Conservation (phyloP, 1,140 invertebrate genomes). For the Zaprionus inermis region DNA sequence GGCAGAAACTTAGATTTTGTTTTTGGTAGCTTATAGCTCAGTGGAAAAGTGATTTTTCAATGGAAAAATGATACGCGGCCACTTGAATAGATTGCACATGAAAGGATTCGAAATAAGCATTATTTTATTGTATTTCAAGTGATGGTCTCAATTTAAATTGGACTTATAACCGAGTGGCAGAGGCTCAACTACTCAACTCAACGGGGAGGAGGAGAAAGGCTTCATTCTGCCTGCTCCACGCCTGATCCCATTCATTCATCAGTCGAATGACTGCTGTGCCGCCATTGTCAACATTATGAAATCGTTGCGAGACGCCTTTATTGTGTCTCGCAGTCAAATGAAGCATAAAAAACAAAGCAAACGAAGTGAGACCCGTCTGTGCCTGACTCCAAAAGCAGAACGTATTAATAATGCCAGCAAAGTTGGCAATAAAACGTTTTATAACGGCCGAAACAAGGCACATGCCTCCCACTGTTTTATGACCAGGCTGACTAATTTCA, state of each 20-base stretch:
- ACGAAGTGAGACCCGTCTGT: conserved; percentile 18
- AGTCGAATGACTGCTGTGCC: conserved; percentile 19
- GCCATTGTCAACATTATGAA: conserved; percentile 53
- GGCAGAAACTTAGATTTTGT: not conserved
- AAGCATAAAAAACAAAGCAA: conserved; percentile 58
- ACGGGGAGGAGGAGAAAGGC: not conserved
- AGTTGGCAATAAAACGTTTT: conserved; percentile 65
- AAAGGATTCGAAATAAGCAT: conserved; percentile 4
- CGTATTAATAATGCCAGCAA: conserved; percentile 66
- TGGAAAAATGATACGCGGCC: not conserved
- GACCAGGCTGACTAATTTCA: conserved; percentile 59
- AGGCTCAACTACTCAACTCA: not conserved
- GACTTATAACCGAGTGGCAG: not conserved
- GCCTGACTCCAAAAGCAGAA: conserved; percentile 39
- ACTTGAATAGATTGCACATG: not conserved
- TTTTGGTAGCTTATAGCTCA: conserved; percentile 7
- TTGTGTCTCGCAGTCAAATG: conserved; percentile 58
- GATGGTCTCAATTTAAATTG: not conserved
- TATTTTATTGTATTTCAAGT: not conserved
- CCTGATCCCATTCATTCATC: conserved; percentile 30
- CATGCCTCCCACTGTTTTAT: conserved; percentile 60
- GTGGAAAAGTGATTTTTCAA: not conserved
- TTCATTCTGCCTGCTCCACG: not conserved
- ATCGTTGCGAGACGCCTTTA: conserved; percentile 60
- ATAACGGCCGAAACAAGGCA: conserved; percentile 38